Evolutionary conservation across 2,113 vertebrate genomes (phyloP), one percentile per base, ranked within the genome.

Genomic region (Conger conger): DNA sequence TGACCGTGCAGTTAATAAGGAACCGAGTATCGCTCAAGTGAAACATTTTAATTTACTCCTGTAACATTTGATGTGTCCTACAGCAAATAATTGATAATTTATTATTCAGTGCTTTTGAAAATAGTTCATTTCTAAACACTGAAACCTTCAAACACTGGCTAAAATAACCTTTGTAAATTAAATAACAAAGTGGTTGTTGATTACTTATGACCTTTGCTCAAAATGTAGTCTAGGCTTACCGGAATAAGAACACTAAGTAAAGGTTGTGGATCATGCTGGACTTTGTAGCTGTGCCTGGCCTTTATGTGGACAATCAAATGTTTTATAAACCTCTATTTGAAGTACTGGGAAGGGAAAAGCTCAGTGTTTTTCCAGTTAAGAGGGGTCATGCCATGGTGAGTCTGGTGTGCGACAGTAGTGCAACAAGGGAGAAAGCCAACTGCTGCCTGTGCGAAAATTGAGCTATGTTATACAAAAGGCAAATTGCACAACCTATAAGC

Each of bases 271-370:
- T 57, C 82, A 40, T 50, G 73, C 27, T 17, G 17, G 23, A 35
- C 23, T 57, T 82, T 40, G 4, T 35, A 17, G 68, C 18, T 68
- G 35, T 42, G 78, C n/a, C 63, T 76, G 85, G 60, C 80, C 50
- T 54, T 42, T 54, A 54, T 76, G 63, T 82, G 17, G 7, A 42
- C 68, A 40, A 76, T 86, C 45, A 81, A 82, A 40, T 77, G 78
- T 81, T 73, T 60, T 27, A 76, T 76, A 81, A 85, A 37, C 42
- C 9, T 82, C 80, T 77, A 57, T 68, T 50, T 63, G 68, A 85
- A 76, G 79, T 38, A 45, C 23, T 35, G 15, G 42, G 42, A 82
- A 82, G n/a, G 54, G 63, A 73, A 86, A 86, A 40, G 15, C 54
- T 30, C 45, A 23, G 6, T 63, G 38, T 73, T 60, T 73, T 60